phyloP scores from a whole-genome alignment of 2,888 invertebrate genomes.

The Lysandra coridon region DNA sequence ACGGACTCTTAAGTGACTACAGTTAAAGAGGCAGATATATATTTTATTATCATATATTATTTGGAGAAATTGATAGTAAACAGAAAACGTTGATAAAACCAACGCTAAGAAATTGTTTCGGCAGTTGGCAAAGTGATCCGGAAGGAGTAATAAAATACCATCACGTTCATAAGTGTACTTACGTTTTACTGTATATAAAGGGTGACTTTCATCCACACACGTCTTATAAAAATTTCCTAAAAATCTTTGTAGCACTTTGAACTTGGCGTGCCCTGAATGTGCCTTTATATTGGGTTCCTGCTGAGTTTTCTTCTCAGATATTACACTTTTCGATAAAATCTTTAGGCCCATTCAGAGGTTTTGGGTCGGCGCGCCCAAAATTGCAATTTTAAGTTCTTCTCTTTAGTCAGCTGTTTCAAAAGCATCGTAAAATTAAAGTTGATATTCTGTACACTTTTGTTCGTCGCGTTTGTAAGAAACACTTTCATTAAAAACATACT shows the following conservation, averaged over 20 bases:
- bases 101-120: not conserved
- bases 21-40: too few relatives aligned
- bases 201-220: not conserved
- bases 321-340: conserved; percentile 29
- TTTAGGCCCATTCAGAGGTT: conserved; percentile 20
- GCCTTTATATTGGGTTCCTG: conserved; percentile 10
- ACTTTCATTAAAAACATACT: too few relatives aligned
- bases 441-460: not conserved
- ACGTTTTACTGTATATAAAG: not conserved
- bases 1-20: too few relatives aligned
- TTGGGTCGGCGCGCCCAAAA: conserved; percentile 25
- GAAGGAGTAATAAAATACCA: not conserved
- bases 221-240: conserved; percentile 5
- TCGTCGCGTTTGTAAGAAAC: too few relatives aligned
- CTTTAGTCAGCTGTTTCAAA: not conserved
- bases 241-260: conserved; percentile 4
- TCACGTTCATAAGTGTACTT: not conserved
- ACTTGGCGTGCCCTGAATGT: conserved; percentile 12
- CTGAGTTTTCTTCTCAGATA: conserved; percentile 27
- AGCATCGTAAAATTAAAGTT: not conserved
- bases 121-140: not conserved
- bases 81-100: not conserved
- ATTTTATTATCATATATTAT: too few relatives aligned
- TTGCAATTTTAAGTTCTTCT: not conserved
- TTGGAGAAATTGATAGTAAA: not conserved